Evolutionary conservation across 2,888 invertebrate genomes (phyloP), one percentile per base, ranked within the genome.

Genomic region (Uloborus plumipes): DNA sequence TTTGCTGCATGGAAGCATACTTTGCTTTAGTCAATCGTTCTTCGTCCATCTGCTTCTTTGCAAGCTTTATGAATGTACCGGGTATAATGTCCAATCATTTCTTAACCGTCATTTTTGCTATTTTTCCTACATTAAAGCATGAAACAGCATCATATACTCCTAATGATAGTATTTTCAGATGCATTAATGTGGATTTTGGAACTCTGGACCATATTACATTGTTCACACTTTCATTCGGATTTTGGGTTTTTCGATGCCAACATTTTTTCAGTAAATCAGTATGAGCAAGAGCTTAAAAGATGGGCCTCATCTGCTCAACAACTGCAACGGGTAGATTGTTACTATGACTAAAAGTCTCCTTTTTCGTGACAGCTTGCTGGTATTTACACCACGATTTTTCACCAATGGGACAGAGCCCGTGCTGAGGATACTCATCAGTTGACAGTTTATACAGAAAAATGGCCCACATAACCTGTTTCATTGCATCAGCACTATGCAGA

Each of bases 121-220:
- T 39, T 18, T 65, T 65, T 3, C 26, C 66, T n/a, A 9, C 16
- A 66, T 55, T 69, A n/a, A 69, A 69, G 4, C 26, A 39, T 15
- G 69, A 14, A 15, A 69, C 47, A n/a, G 69, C 55, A 26, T 72
- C 51, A 31, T 51, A 65, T 15, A 50, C 53, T 14, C 47, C 73
- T 0, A 49, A 26, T 6, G 18, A 15, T 6, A 74, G 13, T 4
- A 22, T 22, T 55, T 55, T 31, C 3, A 53, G 18, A 0, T 64
- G 55, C 0, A 74, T 65, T 58, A 74, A 74, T 15, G 47, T 47
- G 3, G 14, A 7, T 55, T 73, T 74, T 0, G 65, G 65, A 18
- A 74, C 11, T 9, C 47, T 39, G 2, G 65, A 59, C 74, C 74
- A 66, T 1, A 66, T 58, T 4, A 74, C 58, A 66, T 50, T 59